Base-by-base conservation (phyloP, 2,888 invertebrate species). In the Selenia dentaria region DNA sequence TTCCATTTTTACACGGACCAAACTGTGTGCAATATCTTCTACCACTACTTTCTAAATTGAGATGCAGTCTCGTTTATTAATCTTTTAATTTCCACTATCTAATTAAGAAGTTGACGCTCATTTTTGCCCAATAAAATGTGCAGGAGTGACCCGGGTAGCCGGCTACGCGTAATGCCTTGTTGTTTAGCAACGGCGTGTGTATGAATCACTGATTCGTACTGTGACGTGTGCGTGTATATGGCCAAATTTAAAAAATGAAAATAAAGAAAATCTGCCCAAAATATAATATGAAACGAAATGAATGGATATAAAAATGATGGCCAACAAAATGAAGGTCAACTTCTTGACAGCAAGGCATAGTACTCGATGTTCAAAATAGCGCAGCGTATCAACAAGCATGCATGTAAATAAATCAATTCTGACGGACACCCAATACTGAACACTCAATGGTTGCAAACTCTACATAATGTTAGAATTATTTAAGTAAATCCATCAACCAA, bases 301-400 rank as follows among this genome's bases (percentile, higher is more conserved):
- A 81, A 89, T 88, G 87, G 85, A 92, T 91, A 93, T 91, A 93
- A 93, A 93, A 94, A 94, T 94, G 94, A 94, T 94, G 94, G 95
- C 95, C 94, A 94, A 95, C 94, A 93, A 95, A 96, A 96, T 95
- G 96, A 96, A 95, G 95, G 96, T 96, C 96, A 96, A 96, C 96
- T 96, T 96, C 96, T 96, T 95, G 95, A 95, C 94, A 94, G 93
- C 93, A 92, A 91, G 91, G 91, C 91, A 91, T 85, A 87, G 76
- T 83, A 90, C 74, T 84, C 79, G 79, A 82, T 83, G 73, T 81
- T 81, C 54, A 79, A 78, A 82, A 81, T 80, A 89, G 87, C 91
- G 77, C 80, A 86, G 89, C 88, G 80, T 77, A 83, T 82, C 71
- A 83, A 75, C 84, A 87, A 89, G 89, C 91, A 90, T 91, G 90